Conservation (phyloP, 2,797 vertebrate genomes). For the Oreonectes daqikongensis region DNA sequence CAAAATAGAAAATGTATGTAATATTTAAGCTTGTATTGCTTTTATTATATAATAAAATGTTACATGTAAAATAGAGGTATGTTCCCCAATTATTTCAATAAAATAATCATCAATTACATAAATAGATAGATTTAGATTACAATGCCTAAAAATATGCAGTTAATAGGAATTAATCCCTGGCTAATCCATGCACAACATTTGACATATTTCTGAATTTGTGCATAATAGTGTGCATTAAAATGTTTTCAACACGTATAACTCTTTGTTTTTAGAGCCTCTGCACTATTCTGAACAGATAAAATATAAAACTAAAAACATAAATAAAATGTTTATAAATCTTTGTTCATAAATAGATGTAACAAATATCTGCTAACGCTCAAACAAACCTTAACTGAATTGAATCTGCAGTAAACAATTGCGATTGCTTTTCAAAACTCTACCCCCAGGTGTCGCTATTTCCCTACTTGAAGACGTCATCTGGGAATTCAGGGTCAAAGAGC, state of each 20-base stretch:
- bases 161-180: too few species aligned
- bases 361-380: background rate
- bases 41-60: background rate
- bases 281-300: background rate
- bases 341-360: background rate
- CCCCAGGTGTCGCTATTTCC: conserved; percentile 66
- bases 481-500: conserved; percentile 51
- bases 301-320: background rate
- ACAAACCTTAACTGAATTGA: background rate
- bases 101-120: background rate
- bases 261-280: background rate
- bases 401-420: background rate
- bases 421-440: conserved; percentile 34
- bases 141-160: background rate
- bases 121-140: background rate
- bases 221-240: too few species aligned
- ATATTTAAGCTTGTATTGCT: background rate
- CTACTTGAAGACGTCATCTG: conserved; percentile 52
- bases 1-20: background rate
- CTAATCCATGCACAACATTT: background rate
- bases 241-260: too few species aligned
- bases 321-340: background rate
- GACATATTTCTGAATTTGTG: background rate
- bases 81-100: background rate
- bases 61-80: background rate